A percentile compares a stretch with the other conserved stretches of the same genome.
Evolutionary conservation across 2,797 vertebrate genomes (phyloP).

Genomic region (Nasua narica): DNA sequence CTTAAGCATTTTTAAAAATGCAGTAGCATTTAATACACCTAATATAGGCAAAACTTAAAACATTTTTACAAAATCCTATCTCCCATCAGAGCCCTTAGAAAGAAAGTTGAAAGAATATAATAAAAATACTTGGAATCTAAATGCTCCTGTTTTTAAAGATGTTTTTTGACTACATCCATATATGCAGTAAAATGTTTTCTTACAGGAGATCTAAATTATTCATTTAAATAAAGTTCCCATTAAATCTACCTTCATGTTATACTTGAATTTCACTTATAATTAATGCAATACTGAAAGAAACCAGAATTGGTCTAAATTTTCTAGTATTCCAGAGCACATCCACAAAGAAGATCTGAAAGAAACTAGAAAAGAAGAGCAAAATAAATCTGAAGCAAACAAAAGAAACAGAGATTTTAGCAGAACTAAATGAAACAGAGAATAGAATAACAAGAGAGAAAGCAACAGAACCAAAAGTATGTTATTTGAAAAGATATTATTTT

Average conservation of each 20-base stretch:
- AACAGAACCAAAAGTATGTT: neutral
- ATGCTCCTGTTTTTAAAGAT: neutral
- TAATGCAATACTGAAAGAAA: neutral
- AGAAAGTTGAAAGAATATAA: neutral
- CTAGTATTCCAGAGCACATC: neutral
- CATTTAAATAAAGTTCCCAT: neutral
- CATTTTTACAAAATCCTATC: constrained; percentile 10
- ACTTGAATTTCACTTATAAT: neutral
- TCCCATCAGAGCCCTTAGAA: neutral
- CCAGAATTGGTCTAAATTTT: neutral
- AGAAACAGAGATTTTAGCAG: neutral
- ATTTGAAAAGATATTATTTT: neutral
- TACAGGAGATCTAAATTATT: neutral
- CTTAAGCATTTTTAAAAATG: constrained; percentile 4
- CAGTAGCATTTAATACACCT: neutral
- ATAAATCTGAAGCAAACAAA: neutral
- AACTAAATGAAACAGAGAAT: neutral
- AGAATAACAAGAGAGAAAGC: neutral
- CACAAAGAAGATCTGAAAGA: neutral
- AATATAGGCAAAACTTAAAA: neutral
- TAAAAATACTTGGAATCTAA: neutral
- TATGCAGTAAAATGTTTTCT: neutral
- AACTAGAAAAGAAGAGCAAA: neutral
- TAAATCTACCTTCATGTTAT: neutral
- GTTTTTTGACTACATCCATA: neutral